Evolutionary conservation across 2,797 vertebrate genomes (phyloP).

Genomic region (Aldrovandia affinis): DNA sequence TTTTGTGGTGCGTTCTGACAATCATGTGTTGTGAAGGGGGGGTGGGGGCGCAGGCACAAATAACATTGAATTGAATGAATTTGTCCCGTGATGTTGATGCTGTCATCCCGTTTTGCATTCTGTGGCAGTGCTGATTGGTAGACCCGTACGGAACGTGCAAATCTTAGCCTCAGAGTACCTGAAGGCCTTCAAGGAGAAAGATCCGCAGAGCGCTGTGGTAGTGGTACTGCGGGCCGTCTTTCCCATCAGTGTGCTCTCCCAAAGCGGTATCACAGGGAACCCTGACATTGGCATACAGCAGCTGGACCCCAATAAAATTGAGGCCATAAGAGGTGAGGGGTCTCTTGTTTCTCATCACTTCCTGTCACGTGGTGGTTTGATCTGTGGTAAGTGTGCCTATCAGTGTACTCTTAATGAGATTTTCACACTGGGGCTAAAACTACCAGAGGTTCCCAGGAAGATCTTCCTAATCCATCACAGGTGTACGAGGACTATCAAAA

Average conservation of each 20-base stretch:
- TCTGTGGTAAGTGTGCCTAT: background rate
- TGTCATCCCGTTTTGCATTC: background rate
- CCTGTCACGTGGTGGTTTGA: background rate
- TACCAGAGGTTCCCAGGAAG: background rate
- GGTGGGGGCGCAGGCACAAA: no score
- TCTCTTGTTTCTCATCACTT: background rate
- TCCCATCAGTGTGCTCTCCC: constrained; percentile 34
- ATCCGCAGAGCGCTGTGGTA: constrained; percentile 37
- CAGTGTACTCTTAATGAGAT: background rate
- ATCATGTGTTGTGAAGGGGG: no score
- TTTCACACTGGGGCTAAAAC: background rate
- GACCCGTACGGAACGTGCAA: constrained; percentile 37
- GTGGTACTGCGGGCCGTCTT: constrained; percentile 38
- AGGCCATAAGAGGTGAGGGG: constrained; percentile 35
- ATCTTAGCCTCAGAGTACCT: constrained; percentile 38
- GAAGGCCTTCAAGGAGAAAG: constrained; percentile 38
- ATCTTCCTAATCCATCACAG: background rate
- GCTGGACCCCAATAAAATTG: constrained; percentile 26
- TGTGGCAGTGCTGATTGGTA: constrained; percentile 45
- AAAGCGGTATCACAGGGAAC: constrained; percentile 26
- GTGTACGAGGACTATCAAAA: no score
- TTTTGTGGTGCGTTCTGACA: no score
- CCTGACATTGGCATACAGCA: background rate
- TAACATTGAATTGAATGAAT: background rate
- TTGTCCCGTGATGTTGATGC: background rate